Evolutionary conservation across 35 echinoderm and acorn worm species (phyloP).

Genomic region (Acanthaster planci): DNA sequence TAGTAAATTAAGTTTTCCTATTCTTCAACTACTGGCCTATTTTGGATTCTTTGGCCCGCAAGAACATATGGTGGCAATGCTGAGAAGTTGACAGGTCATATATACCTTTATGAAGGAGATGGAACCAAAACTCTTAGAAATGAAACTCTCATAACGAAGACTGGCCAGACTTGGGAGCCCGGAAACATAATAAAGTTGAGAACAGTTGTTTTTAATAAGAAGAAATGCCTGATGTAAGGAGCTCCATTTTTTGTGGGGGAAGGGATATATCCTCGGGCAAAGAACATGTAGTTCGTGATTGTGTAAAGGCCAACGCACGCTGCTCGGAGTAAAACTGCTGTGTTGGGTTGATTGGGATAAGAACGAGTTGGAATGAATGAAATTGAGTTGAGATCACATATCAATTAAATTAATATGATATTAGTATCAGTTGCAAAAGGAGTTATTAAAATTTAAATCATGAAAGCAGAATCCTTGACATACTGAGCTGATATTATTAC

Average conservation of each 20-base stretch:
- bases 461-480: too few relatives aligned
- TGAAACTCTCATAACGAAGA: too few relatives aligned
- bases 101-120: too few relatives aligned
- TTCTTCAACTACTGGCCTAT: too few relatives aligned
- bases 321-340: neutral
- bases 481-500: too few relatives aligned
- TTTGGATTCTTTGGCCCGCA: too few relatives aligned
- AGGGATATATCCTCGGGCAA: neutral
- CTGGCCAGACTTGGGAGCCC: too few relatives aligned
- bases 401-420: neutral
- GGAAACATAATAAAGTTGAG: neutral
- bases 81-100: too few relatives aligned
- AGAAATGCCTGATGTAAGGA: neutral
- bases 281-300: conserved; percentile 24
- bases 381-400: neutral
- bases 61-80: too few relatives aligned
- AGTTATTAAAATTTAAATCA: too few relatives aligned
- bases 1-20: too few relatives aligned
- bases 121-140: too few relatives aligned
- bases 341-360: conserved; percentile 1
- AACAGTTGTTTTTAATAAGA: conserved; percentile 11
- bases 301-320: conserved; percentile 18
- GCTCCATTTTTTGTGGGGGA: neutral
- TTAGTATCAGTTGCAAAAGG: neutral
- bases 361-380: neutral